Evolutionary conservation across 2,797 vertebrate species (phyloP).

Genomic region (Moxostoma hubbsi): DNA sequence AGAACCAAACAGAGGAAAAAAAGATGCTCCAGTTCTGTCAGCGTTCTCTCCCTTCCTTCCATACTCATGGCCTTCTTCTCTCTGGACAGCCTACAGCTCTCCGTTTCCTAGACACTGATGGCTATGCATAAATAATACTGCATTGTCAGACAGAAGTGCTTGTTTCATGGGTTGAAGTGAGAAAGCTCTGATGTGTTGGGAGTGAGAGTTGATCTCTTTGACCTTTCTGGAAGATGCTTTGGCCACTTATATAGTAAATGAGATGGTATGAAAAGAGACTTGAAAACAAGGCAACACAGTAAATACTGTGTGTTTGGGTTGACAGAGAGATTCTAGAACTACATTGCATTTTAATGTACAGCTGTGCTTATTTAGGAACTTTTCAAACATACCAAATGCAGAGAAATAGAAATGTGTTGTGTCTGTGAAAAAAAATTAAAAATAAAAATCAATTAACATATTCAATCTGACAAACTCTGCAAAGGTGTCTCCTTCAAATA

Average conservation of each 20-base stretch:
- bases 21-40: slow-evolving; percentile 23
- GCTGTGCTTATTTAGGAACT: neutral
- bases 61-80: neutral
- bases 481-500: no score
- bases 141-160: slow-evolving; percentile 7
- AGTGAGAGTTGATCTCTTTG: slow-evolving; percentile 9
- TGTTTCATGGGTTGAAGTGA: slow-evolving; percentile 20
- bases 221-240: slow-evolving; percentile 7
- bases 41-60: neutral
- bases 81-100: neutral
- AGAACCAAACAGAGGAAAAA: slow-evolving; percentile 10
- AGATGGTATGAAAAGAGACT: neutral
- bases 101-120: slow-evolving; percentile 1
- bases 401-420: neutral
- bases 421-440: no score
- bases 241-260: neutral
- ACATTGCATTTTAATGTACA: neutral
- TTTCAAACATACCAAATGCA: neutral
- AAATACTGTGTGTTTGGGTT: neutral
- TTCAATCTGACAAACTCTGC: no score
- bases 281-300: neutral
- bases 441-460: neutral
- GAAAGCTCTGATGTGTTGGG: neutral
- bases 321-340: neutral
- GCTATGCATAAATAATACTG: slow-evolving; percentile 17